Evolutionary conservation across 1,140 invertebrate genomes (phyloP), one percentile per base, ranked within the genome.

Genomic region (Protaetia brevitarsis): DNA sequence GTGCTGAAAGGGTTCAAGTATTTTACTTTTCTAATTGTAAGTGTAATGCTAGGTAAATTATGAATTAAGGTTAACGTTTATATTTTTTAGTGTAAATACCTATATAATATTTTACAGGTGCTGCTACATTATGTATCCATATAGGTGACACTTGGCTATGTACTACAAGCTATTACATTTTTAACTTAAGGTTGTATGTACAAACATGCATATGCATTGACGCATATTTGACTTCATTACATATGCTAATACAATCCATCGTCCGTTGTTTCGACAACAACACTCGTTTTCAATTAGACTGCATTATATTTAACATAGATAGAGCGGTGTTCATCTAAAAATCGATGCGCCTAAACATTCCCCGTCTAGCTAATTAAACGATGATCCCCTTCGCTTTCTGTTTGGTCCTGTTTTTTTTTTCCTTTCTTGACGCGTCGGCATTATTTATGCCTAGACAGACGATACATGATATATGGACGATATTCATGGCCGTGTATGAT

Each of bases 401-500:
- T 37, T 16, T 16, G 16, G n/a, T 6, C 3, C 16, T 23, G 19
- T 19, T 45, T 45, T 45, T 45, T 45, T 45, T 45, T 45, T 45
- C 16, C 8, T 13, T 19, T 21, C 19, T 45, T 4, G 19, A 8
- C 41, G 6, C 41, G 41, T 45, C 13, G 41, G 16, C 41, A 45
- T 45, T 45, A 45, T 45, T 45, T 45, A 45, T 45, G 16, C 41
- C 41, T 19, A 3, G 41, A 29, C 28, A 58, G 28, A 58, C 28
- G 56, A 58, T 58, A 27, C 56, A 58, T 28, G 28, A 58, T 58
- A 58, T 58, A 58, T 58, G 5, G 56, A 13, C 56, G 56, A 58
- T 58, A 58, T 58, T 58, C 56, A 58, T 58, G 56, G 56, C 56
- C 56, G 56, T 30, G 56, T 30, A 58, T 58, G 56, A 58, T 58